Evolutionary conservation across 2,113 vertebrate species (phyloP).

Genomic region (Sturnus vulgaris): DNA sequence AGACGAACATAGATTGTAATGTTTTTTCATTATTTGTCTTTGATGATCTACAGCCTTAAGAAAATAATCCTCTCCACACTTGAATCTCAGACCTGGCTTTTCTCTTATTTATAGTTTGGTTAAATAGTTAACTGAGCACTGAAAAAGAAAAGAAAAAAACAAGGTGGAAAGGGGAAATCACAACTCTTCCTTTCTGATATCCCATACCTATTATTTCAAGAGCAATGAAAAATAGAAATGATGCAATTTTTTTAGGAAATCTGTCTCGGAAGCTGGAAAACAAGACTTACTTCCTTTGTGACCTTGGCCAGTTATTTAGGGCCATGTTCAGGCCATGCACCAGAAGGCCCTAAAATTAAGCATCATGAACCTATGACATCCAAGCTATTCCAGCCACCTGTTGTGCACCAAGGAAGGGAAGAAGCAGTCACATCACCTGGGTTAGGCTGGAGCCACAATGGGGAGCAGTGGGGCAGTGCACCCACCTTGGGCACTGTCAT

Average conservation of each 20-base stretch:
- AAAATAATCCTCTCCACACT: background rate
- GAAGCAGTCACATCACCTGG: background rate
- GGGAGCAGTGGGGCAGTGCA: background rate
- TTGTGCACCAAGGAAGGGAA: background rate
- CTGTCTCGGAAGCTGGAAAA: background rate
- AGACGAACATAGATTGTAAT: background rate
- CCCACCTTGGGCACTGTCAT: background rate
- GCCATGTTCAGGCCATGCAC: background rate
- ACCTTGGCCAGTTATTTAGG: background rate
- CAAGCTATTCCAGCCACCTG: background rate
- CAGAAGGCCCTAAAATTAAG: background rate
- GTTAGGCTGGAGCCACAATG: background rate
- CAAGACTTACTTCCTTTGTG: background rate
- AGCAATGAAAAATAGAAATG: background rate
- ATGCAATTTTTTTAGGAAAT: slow-evolving; percentile 18
- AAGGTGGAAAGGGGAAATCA: background rate
- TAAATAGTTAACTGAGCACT: background rate
- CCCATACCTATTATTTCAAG: background rate
- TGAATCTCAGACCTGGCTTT: background rate
- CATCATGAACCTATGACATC: background rate
- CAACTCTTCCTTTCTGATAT: background rate
- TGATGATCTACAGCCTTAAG: background rate
- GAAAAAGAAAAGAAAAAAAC: background rate
- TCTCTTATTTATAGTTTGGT: background rate
- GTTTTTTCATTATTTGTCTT: background rate